Evolutionary conservation across 2,797 vertebrate species (phyloP).

Genomic region (Gallirallus australis): DNA sequence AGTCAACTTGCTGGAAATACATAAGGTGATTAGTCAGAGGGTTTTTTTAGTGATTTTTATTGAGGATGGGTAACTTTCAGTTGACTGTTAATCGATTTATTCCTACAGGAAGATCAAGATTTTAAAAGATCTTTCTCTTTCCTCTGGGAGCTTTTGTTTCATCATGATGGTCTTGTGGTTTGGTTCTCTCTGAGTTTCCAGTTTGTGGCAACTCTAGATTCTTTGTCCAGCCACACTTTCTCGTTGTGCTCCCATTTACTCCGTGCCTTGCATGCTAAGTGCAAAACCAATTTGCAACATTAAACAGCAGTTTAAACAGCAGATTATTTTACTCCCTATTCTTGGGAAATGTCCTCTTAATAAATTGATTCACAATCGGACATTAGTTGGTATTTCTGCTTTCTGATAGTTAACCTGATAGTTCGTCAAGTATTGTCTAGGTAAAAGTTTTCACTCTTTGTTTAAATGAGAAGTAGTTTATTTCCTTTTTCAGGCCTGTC

Average conservation of each 20-base stretch:
- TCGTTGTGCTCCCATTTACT: background rate
- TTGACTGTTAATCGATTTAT: background rate
- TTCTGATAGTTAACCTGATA: background rate
- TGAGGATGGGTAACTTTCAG: background rate
- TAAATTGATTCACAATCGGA: accelerated
- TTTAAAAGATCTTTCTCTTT: background rate
- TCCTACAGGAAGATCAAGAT: too few species aligned
- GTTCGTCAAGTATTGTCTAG: background rate
- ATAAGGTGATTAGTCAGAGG: background rate
- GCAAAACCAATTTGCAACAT: background rate
- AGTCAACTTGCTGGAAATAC: background rate
- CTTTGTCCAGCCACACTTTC: background rate
- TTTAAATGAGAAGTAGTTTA: background rate
- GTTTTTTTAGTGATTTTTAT: background rate
- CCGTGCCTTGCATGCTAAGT: background rate
- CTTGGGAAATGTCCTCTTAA: background rate
- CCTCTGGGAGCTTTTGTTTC: background rate
- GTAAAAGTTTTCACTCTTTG: background rate
- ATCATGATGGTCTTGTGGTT: background rate
- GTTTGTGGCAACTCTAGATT: background rate
- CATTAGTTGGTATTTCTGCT: background rate
- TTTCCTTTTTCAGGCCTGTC: background rate
- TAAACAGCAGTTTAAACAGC: background rate
- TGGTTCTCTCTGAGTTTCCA: background rate
- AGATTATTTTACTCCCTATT: background rate